A percentile compares a stretch with the other conserved stretches of the same genome.
These are phyloP conservation scores for Anhinga rufa DNA, from an alignment of 2,113 vertebrate species.

Conservation along the genomic window DNA sequence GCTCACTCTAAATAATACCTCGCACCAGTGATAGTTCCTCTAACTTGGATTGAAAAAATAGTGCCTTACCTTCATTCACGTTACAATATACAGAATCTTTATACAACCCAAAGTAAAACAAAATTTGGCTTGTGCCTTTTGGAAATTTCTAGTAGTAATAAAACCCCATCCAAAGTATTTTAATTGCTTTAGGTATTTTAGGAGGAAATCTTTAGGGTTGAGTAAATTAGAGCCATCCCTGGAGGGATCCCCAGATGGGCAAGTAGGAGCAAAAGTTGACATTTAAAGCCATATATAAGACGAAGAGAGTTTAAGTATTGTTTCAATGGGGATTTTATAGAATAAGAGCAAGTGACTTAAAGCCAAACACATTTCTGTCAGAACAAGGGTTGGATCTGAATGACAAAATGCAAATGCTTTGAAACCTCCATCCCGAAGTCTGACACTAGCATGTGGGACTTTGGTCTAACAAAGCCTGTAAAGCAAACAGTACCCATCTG, in stretches of 20 bases:
- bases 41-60: neutral
- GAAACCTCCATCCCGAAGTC: neutral
- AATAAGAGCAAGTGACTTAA: neutral
- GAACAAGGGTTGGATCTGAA: neutral
- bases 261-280: neutral
- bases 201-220: neutral
- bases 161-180: neutral
- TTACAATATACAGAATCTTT: neutral
- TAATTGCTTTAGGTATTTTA: neutral
- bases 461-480: neutral
- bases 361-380: neutral
- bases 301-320: neutral
- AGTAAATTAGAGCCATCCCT: neutral
- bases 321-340: neutral
- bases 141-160: neutral
- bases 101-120: neutral
- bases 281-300: neutral
- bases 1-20: neutral
- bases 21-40: neutral
- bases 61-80: neutral
- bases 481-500: neutral
- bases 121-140: neutral
- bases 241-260: neutral
- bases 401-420: neutral
- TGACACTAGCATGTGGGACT: neutral